These are phyloP conservation scores for Zapus hudsonius DNA, from an alignment of 2,113 vertebrate species.

Conservation along the genomic window DNA sequence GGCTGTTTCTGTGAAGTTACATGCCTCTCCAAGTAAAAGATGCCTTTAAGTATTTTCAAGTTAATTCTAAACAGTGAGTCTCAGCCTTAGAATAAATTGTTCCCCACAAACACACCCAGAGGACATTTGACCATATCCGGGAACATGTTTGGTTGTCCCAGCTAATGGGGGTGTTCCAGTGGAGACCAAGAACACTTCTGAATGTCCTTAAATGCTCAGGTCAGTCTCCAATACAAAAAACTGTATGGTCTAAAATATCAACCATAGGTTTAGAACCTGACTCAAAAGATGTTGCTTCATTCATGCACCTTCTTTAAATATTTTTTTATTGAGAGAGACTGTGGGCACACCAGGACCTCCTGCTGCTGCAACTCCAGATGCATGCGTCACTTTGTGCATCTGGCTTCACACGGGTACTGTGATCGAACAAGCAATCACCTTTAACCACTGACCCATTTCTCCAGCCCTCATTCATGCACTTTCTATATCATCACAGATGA, in stretches of 20 bases:
- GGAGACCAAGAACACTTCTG: neutral
- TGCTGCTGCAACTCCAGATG: too few species aligned
- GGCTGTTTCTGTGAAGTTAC: neutral
- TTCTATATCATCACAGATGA: constrained; percentile 89
- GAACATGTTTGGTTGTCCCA: neutral
- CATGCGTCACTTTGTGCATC: too few species aligned
- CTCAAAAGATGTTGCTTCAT: neutral
- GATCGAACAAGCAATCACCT: too few species aligned
- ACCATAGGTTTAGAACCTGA: neutral
- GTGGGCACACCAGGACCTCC: too few species aligned
- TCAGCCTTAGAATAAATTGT: neutral
- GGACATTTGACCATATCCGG: neutral
- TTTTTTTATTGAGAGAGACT: too few species aligned
- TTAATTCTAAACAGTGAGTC: neutral
- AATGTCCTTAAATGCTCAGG: neutral
- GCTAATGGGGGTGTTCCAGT: neutral
- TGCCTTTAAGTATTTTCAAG: neutral
- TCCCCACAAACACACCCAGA: neutral
- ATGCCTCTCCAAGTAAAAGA: neutral
- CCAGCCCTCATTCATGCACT: constrained; percentile 45
- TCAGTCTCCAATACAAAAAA: neutral
- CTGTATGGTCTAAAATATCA: neutral
- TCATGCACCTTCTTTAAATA: constrained; percentile 53
- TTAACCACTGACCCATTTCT: too few species aligned
- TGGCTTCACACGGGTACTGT: too few species aligned